Percentiles rank a stretch among this genome's conserved stretches.
Evolutionary conservation across 2,888 invertebrate genomes (phyloP).

Genomic region (Ceraclea dissimilis): DNA sequence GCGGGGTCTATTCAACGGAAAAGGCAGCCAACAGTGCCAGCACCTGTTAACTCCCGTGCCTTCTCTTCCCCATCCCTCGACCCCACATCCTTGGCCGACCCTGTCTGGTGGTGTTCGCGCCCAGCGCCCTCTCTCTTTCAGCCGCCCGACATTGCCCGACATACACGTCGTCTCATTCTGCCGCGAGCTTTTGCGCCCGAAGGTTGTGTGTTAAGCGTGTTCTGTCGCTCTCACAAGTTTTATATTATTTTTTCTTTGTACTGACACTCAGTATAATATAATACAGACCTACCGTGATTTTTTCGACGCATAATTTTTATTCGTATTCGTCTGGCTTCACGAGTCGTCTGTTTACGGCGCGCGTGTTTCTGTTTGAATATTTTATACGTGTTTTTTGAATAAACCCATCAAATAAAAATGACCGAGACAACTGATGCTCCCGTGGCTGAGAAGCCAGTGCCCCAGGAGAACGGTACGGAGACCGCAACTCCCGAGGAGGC

Average conservation of each 20-base stretch:
- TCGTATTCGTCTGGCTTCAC: background rate
- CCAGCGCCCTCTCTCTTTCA: background rate
- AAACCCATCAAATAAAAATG: conserved; percentile 30
- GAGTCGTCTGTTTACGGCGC: background rate
- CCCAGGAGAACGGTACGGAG: conserved; percentile 47
- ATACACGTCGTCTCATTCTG: conserved; percentile 12
- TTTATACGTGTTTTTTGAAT: background rate
- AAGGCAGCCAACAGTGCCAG: conserved; percentile 30
- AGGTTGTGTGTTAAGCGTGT: conserved; percentile 5
- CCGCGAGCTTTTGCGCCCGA: conserved; percentile 11
- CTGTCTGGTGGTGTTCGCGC: conserved; percentile 22
- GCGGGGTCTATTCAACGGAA: conserved; percentile 2
- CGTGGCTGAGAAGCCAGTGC: conserved; percentile 36
- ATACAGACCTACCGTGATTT: background rate
- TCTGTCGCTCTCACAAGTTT: background rate
- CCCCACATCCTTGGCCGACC: conserved; percentile 28
- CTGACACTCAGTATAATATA: conserved; percentile 2
- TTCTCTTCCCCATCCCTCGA: conserved; percentile 21
- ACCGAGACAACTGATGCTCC: conserved; percentile 49
- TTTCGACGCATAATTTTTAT: background rate
- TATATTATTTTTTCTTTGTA: background rate
- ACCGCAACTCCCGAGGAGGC: conserved; percentile 41
- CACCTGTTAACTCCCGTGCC: conserved; percentile 40
- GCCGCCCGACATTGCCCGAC: background rate
- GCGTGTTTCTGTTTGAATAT: background rate